Conservation (phyloP, 2,113 vertebrate species). For the Taurulus bubalis region DNA sequence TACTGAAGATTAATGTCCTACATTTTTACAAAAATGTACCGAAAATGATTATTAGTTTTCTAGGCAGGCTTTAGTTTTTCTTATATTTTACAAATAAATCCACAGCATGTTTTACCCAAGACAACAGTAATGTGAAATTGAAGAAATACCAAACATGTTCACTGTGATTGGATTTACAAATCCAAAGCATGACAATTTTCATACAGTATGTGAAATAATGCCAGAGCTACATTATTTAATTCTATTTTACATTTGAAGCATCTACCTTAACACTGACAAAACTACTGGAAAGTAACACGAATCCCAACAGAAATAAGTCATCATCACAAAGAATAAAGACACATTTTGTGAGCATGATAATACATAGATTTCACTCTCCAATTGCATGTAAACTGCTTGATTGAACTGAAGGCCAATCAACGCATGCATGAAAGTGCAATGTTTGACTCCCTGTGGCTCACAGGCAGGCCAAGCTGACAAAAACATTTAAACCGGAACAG, state of each 20-base stretch:
- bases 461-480: background rate
- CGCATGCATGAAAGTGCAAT: background rate
- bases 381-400: slow-evolving; percentile 6
- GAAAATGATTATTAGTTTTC: too few species aligned
- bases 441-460: background rate
- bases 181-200: too few species aligned
- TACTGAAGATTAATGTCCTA: too few species aligned
- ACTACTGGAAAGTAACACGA: background rate
- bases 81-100: too few species aligned
- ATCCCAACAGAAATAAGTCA: background rate
- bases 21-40: too few species aligned
- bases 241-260: background rate
- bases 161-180: background rate
- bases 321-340: background rate
- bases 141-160: too few species aligned
- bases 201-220: too few species aligned
- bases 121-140: too few species aligned
- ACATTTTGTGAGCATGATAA: background rate
- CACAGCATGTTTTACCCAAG: too few species aligned
- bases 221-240: background rate
- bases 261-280: background rate
- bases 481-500: background rate
- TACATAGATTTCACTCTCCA: background rate
- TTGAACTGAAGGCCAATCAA: slow-evolving; percentile 6
- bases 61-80: too few species aligned